A percentile compares a stretch with the other conserved stretches of the same genome.
Conservation (phyloP, 1,140 invertebrate species). For the Caerostris darwini region DNA sequence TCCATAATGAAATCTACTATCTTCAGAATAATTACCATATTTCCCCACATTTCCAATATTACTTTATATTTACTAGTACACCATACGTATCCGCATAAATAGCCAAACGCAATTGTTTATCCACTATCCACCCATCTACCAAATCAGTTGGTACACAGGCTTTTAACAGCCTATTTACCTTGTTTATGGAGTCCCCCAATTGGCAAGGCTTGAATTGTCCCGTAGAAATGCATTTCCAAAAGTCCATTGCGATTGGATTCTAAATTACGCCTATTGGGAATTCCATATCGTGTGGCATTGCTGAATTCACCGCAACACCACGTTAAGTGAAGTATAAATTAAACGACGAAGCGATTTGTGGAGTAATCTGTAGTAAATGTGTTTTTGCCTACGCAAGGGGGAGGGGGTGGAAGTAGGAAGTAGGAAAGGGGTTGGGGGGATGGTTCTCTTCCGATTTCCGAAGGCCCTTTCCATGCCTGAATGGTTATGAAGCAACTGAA, state of each 20-base stretch:
- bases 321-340: constrained; percentile 54
- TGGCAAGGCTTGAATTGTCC: not conserved
- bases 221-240: constrained; percentile 6
- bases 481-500: constrained; percentile 45
- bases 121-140: not conserved
- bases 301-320: constrained; percentile 25
- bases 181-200: constrained; percentile 3
- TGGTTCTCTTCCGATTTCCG: constrained; percentile 1
- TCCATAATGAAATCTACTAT: too few relatives aligned
- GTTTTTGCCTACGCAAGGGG: not conserved
- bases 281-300: constrained; percentile 23
- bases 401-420: not conserved
- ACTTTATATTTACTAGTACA: not conserved
- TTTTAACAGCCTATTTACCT: constrained; percentile 39
- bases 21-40: not conserved
- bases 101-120: not conserved
- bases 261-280: constrained; percentile 48
- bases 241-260: constrained; percentile 39
- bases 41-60: not conserved
- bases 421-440: not conserved
- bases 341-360: constrained; percentile 29
- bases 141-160: not conserved
- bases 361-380: constrained; percentile 32
- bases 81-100: not conserved
- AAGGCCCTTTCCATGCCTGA: constrained; percentile 13